A percentile compares a stretch with the other conserved stretches of the same genome.
Evolutionary conservation across 2,797 vertebrate species (phyloP).

Genomic region (Sebastes minor): DNA sequence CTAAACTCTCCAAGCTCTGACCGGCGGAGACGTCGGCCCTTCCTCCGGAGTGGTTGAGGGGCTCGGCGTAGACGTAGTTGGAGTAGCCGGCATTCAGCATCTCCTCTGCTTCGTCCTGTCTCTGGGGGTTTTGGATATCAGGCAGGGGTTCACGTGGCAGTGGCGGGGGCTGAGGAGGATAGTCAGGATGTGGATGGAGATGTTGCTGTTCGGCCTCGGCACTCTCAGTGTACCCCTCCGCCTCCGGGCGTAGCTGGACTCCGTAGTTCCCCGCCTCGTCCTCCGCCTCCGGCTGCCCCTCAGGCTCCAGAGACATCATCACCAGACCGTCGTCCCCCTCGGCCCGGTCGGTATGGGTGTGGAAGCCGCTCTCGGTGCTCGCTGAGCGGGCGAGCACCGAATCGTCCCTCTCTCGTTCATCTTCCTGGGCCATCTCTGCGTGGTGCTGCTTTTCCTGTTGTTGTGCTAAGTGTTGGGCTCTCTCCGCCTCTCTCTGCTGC

Average conservation of each 20-base stretch:
- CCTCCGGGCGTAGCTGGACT: slow-evolving; percentile 80
- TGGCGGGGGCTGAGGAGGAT: slow-evolving; percentile 84
- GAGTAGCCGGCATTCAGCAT: slow-evolving; percentile 88
- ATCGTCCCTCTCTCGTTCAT: slow-evolving; percentile 82
- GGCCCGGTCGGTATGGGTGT: slow-evolving; percentile 93
- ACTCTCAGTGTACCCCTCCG: slow-evolving; percentile 91
- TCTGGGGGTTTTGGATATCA: slow-evolving; percentile 82
- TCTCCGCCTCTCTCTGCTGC: slow-evolving; percentile 73
- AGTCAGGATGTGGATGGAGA: slow-evolving; percentile 75
- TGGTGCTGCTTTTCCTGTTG: slow-evolving; percentile 64
- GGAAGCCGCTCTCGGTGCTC: slow-evolving; percentile 95
- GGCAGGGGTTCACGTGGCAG: slow-evolving; percentile 84
- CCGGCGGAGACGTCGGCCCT: slow-evolving; percentile 17
- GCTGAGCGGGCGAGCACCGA: slow-evolving; percentile 89
- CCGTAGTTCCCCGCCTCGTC: slow-evolving; percentile 39
- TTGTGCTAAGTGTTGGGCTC: slow-evolving; percentile 66
- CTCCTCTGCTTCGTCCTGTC: slow-evolving; percentile 86
- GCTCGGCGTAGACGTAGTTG: slow-evolving; percentile 90
- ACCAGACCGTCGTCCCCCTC: slow-evolving; percentile 91
- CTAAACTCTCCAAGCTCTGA: slow-evolving; percentile 45
- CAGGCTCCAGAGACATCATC: slow-evolving; percentile 78
- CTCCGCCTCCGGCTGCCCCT: slow-evolving; percentile 81
- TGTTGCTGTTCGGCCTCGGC: slow-evolving; percentile 89
- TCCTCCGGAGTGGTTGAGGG: slow-evolving; percentile 78
- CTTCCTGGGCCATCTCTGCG: slow-evolving; percentile 65